These are phyloP conservation scores for Hyles vespertilio DNA, from an alignment of 1,140 invertebrate genomes.

Conservation along the genomic window DNA sequence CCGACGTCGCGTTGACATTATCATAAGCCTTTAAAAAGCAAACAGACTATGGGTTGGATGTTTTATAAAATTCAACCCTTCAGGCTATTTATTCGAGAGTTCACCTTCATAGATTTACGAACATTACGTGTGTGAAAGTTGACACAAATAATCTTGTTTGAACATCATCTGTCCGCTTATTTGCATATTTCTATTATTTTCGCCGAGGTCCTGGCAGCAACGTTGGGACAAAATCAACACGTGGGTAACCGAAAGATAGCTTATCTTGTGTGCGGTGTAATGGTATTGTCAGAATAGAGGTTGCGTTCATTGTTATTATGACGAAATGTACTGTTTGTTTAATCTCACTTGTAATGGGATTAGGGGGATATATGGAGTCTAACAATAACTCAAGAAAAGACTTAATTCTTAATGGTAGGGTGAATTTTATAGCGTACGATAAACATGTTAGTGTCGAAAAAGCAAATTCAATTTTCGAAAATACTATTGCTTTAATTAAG, in stretches of 20 bases:
- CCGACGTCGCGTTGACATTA: constrained; percentile 1
- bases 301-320: neutral
- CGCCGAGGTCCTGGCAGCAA: constrained; percentile 18
- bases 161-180: constrained; percentile 42
- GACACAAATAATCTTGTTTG: constrained; percentile 52
- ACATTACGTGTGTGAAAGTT: constrained; percentile 36
- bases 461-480: too few species aligned
- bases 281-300: constrained; percentile 16
- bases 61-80: constrained; percentile 21
- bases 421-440: too few species aligned
- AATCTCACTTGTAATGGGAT: too few species aligned
- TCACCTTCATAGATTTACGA: constrained; percentile 24
- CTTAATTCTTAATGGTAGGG: too few species aligned
- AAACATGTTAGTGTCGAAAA: too few species aligned
- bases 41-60: constrained; percentile 8
- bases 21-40: constrained; percentile 4
- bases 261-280: constrained; percentile 20
- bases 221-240: constrained; percentile 37
- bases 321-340: neutral
- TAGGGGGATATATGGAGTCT: too few species aligned
- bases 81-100: constrained; percentile 13
- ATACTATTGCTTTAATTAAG: too few species aligned
- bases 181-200: constrained; percentile 58
- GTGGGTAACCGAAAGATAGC: constrained; percentile 23
- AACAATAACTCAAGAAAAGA: too few species aligned